These are phyloP conservation scores for Microplitis deprimator DNA, from an alignment of 2,888 invertebrate species.

Conservation along the genomic window DNA sequence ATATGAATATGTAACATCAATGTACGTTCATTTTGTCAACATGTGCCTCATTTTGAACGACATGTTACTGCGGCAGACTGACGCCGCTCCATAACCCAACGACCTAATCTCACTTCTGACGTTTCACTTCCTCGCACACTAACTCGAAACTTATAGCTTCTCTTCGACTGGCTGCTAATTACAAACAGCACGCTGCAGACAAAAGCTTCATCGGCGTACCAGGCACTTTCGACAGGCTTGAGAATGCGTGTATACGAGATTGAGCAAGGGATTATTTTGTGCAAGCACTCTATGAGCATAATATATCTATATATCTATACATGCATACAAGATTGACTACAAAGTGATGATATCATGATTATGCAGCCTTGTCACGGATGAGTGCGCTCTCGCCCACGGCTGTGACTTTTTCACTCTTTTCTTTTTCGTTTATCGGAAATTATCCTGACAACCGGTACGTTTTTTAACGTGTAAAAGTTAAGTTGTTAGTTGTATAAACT, in stretches of 20 bases:
- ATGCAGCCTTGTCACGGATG: slow-evolving; percentile 10
- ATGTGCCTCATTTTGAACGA: slow-evolving; percentile 3
- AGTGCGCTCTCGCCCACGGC: slow-evolving; percentile 23
- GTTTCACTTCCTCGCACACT: slow-evolving; percentile 13
- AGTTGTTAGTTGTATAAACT: background rate
- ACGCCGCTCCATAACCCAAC: slow-evolving; percentile 1
- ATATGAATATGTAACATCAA: background rate
- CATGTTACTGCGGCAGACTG: slow-evolving; percentile 11
- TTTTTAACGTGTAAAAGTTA: background rate
- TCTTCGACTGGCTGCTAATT: slow-evolving; percentile 25
- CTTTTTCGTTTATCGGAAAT: slow-evolving; percentile 21
- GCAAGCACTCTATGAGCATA: background rate
- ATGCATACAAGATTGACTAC: background rate
- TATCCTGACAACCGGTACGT: slow-evolving; percentile 12
- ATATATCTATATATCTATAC: slow-evolving; percentile 3
- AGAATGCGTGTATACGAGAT: slow-evolving; percentile 9
- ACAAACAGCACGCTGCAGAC: slow-evolving; percentile 23
- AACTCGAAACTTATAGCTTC: slow-evolving; percentile 16
- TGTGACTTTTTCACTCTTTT: slow-evolving; percentile 9
- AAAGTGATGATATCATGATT: slow-evolving; percentile 29
- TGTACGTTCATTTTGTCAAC: slow-evolving; percentile 11
- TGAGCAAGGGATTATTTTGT: slow-evolving; percentile 17
- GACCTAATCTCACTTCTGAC: slow-evolving; percentile 28
- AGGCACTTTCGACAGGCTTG: slow-evolving; percentile 22
- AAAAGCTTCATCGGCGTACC: slow-evolving; percentile 22